Conservation (phyloP, 2,888 invertebrate genomes). For the Plagodis dolabraria region DNA sequence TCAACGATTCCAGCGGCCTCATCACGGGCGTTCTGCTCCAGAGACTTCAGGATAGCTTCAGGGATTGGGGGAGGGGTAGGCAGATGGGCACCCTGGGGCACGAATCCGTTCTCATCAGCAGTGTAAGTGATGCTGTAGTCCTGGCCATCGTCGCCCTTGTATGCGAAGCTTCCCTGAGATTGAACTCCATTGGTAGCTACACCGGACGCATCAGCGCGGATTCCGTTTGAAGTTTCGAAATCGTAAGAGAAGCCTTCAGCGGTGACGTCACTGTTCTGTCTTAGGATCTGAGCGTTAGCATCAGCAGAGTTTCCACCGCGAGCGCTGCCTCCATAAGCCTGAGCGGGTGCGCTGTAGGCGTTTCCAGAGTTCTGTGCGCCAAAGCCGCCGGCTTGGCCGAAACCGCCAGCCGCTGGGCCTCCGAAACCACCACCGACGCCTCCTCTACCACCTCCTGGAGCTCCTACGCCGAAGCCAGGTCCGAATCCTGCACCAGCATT, state of each 20-base stretch:
- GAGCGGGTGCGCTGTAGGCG: conserved; percentile 52
- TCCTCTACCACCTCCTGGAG: conserved; percentile 32
- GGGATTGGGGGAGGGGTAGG: conserved; percentile 81
- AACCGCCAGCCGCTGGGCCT: conserved; percentile 41
- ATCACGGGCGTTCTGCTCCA: conserved; percentile 81
- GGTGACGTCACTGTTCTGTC: conserved; percentile 72
- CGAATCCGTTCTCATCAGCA: conserved; percentile 80
- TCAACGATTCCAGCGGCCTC: conserved; percentile 79
- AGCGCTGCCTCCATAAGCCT: conserved; percentile 48
- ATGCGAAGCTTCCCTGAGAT: conserved; percentile 77
- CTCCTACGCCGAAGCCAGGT: conserved; percentile 50
- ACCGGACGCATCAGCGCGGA: conserved; percentile 76
- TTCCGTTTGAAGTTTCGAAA: conserved; percentile 79
- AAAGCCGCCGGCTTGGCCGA: conserved; percentile 27
- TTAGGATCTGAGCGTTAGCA: conserved; percentile 72
- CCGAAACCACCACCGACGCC: conserved; percentile 43
- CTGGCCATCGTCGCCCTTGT: conserved; percentile 81
- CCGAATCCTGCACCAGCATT: conserved; percentile 72
- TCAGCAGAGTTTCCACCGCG: conserved; percentile 54
- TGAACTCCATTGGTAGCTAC: conserved; percentile 79
- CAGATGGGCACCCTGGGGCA: conserved; percentile 75
- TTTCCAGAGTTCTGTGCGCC: conserved; percentile 45
- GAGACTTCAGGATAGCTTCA: conserved; percentile 74
- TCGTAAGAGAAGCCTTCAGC: conserved; percentile 78
- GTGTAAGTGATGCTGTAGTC: conserved; percentile 80